A percentile compares a stretch with the other conserved stretches of the same genome.
These are phyloP conservation scores for Gallinago paraguaiae DNA, from an alignment of 2,113 vertebrate species.

Conservation along the genomic window DNA sequence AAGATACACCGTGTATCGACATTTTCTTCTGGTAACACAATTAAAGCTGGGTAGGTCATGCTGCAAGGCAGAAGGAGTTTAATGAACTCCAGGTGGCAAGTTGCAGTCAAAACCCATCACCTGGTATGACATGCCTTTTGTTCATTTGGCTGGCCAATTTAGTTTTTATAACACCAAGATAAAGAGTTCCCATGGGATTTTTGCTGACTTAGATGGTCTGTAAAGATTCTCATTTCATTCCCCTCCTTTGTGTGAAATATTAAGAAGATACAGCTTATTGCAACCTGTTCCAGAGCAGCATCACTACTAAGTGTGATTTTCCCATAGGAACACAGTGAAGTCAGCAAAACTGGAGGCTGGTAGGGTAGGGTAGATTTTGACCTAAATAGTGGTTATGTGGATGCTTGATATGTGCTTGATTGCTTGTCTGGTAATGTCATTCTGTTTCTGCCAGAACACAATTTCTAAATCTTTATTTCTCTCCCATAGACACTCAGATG, in stretches of 20 bases:
- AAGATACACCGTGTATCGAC: not conserved
- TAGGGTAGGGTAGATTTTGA: not conserved
- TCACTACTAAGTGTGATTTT: not conserved
- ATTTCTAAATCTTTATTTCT: not conserved
- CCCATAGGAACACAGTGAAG: not conserved
- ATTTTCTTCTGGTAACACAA: not conserved
- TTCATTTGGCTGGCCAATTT: not conserved
- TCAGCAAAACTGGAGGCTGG: not conserved
- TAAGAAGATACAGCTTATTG: not conserved
- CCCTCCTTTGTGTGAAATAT: not conserved
- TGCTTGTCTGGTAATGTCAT: not conserved
- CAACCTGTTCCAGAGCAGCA: not conserved
- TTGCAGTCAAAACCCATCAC: not conserved
- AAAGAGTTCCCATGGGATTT: not conserved
- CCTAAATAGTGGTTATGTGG: not conserved
- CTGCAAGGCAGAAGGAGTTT: not conserved
- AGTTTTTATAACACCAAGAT: not conserved
- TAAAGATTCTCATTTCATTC: not conserved
- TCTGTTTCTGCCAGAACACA: not conserved
- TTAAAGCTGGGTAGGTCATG: not conserved
- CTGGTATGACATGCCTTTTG: not conserved
- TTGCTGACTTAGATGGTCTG: not conserved
- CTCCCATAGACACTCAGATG: not conserved
- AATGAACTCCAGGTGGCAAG: conserved; percentile 23
- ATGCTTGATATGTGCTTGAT: not conserved